Evolutionary conservation across 2,797 vertebrate genomes (phyloP).

Genomic region (Myotis pilosus): DNA sequence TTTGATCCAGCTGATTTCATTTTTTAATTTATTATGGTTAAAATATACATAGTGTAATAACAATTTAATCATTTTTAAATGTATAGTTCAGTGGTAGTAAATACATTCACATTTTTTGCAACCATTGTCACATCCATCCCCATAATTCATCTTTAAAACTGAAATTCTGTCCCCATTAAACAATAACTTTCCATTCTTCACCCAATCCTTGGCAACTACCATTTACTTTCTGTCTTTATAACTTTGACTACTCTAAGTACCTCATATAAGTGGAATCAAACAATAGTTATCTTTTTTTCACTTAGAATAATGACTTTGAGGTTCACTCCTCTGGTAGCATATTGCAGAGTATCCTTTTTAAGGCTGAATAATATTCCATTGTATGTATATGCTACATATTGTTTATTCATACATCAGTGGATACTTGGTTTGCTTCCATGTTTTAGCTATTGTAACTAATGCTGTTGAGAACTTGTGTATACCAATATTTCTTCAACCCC

Average conservation of each 20-base stretch:
- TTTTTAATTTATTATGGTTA: neutral
- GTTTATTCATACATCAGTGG: neutral
- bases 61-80: neutral
- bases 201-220: neutral
- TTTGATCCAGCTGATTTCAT: neutral
- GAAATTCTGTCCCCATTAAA: neutral
- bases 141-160: neutral
- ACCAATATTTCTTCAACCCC: too few relatives aligned
- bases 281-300: neutral
- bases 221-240: neutral
- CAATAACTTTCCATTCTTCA: neutral
- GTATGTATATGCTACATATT: neutral
- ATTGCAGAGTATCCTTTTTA: neutral
- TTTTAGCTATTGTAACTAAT: neutral
- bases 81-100: neutral
- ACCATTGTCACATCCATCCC: neutral
- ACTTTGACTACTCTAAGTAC: neutral
- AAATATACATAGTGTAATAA: neutral
- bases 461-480: neutral
- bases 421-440: neutral
- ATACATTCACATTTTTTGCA: neutral
- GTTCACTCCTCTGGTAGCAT: neutral
- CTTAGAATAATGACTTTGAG: neutral
- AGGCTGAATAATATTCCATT: neutral
- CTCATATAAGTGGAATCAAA: neutral